Evolutionary conservation across 2,113 vertebrate species (phyloP).

Genomic region (Coptodon rendalli): DNA sequence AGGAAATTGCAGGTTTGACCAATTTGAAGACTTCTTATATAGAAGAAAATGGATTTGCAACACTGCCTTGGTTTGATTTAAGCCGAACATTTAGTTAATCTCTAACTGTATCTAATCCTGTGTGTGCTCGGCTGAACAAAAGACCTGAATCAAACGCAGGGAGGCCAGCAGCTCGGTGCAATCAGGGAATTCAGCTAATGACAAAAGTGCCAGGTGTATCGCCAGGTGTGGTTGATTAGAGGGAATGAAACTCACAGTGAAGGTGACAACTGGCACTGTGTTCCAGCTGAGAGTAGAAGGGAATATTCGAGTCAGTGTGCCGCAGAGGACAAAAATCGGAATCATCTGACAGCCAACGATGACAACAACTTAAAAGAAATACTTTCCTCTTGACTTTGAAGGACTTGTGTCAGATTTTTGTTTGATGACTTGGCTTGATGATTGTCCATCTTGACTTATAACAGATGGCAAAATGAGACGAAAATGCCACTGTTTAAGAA

Average conservation of each 20-base stretch:
- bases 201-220: constrained; percentile 62
- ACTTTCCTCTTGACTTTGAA: not conserved
- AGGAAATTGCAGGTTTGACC: not conserved
- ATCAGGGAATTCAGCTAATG: constrained; percentile 59
- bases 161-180: constrained; percentile 15
- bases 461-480: not conserved
- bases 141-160: constrained; percentile 4
- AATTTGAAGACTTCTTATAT: not conserved
- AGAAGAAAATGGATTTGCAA: not conserved
- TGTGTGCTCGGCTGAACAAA: constrained; percentile 21
- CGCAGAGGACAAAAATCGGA: constrained; percentile 15
- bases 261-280: constrained; percentile 48
- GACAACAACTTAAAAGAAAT: not conserved
- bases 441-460: not conserved
- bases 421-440: not conserved
- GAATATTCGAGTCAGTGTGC: constrained; percentile 18
- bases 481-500: not conserved
- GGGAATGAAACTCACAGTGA: constrained; percentile 41
- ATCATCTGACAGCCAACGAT: not conserved
- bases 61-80: not conserved
- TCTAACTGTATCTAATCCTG: not conserved
- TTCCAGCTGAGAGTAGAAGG: constrained; percentile 35
- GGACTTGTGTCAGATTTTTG: not conserved
- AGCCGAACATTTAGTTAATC: not conserved
- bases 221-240: constrained; percentile 71